These are phyloP conservation scores for Cranoglanis bouderius DNA, from an alignment of 2,113 vertebrate genomes.

Conservation along the genomic window DNA sequence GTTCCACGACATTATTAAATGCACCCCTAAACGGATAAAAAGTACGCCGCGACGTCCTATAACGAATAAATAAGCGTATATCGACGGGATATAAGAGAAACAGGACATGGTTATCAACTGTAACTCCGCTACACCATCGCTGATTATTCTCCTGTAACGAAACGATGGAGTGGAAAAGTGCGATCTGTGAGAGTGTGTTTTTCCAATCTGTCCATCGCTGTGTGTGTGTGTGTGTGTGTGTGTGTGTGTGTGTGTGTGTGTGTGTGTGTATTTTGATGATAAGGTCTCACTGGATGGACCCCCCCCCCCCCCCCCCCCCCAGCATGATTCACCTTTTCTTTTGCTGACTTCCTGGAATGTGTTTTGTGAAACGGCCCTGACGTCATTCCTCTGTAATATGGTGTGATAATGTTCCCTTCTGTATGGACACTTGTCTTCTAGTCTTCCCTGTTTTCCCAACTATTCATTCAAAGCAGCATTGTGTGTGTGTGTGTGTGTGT, in stretches of 20 bases:
- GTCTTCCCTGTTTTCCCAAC: neutral
- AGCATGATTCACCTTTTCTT: constrained; percentile 1
- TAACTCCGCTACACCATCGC: neutral
- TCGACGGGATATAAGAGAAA: neutral
- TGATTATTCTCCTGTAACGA: neutral
- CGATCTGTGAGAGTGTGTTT: neutral
- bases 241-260: no score
- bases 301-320: no score
- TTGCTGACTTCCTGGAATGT: neutral
- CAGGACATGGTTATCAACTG: neutral
- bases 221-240: no score
- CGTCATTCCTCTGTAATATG: neutral
- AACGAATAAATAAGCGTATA: neutral
- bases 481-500: neutral
- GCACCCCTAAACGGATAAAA: neutral
- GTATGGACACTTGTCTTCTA: neutral
- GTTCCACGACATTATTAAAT: neutral
- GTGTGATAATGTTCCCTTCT: neutral
- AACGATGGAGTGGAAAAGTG: neutral
- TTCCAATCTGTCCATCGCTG: neutral
- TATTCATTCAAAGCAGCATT: neutral
- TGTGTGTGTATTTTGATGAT: neutral
- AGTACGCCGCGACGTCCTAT: neutral
- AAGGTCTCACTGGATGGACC: neutral
- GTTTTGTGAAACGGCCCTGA: neutral